Evolutionary conservation across 2,113 vertebrate species (phyloP), one percentile per base, ranked within the genome.

Genomic region (Rhinogobius similis): DNA sequence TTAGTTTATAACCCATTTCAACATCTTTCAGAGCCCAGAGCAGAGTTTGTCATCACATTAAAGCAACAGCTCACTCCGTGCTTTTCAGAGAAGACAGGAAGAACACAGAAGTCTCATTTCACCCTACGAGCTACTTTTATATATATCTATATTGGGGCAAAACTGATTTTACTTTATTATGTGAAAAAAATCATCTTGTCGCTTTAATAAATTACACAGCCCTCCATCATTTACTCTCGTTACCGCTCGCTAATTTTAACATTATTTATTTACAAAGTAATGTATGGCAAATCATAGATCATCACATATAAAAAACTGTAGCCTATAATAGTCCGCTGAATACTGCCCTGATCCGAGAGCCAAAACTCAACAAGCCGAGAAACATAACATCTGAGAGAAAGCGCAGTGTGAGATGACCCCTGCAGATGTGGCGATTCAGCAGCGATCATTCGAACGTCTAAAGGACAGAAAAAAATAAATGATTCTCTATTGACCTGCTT

Each of bases 351-450:
- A 29, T 16, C 24, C 26, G 12, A 18, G 55, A 18, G 55, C 55
- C 55, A 55, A 55, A 55, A 29, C 26, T 13, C 55, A 58, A 58
- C 14, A 58, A 29, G 53, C 53, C 23, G 23, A 56, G 55, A 26
- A 29, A 29, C 55, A 27, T 1, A 58, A 29, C 55, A 58, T 18
- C 0, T 71, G 84, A 87, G 85, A 86, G 87, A 89, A 88, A 86
- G 80, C 77, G 16, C 79, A 69, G 70, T 55, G 62, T 77, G 58
- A 71, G 66, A 44, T 24, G 20, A 81, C 75, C 81, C 75, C 67
- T 75, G 72, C 72, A 88, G 82, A 90, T 86, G 82, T 75, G 86
- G 72, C 67, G 89, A 92, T 78, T 93, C 91, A 90, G 90, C 88
- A 88, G 77, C 76, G 89, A 89, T 87, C 82, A 89, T 83, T 91